phyloP scores from a whole-genome alignment of 2,888 invertebrate genomes.

The Parascotia fuliginaria region DNA sequence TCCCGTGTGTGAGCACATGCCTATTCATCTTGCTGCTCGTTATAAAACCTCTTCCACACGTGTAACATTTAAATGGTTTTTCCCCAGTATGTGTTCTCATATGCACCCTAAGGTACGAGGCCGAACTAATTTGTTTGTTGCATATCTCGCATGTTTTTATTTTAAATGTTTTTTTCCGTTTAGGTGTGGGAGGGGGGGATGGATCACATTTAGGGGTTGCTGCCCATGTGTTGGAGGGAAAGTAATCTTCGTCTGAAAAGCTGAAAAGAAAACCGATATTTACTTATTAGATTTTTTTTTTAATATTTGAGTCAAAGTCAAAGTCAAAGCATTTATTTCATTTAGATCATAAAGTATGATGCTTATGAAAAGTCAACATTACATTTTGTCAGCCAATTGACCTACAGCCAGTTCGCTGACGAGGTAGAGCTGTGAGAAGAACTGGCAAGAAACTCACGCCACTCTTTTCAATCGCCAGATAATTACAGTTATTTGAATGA shows the following conservation, averaged over 20 bases:
- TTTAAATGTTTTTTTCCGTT: neutral
- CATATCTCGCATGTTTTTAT: conserved; percentile 55
- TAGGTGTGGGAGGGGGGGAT: conserved; percentile 23
- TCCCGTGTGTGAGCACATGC: conserved; percentile 70
- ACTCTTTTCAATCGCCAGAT: too few relatives aligned
- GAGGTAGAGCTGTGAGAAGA: too few relatives aligned
- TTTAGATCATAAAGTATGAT: too few relatives aligned
- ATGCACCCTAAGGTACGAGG: conserved; percentile 69
- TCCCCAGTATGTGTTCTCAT: conserved; percentile 77
- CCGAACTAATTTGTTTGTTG: conserved; percentile 63
- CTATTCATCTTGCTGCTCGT: conserved; percentile 77
- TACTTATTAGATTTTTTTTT: too few relatives aligned
- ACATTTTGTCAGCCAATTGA: too few relatives aligned
- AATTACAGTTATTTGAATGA: too few relatives aligned
- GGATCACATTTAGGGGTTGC: conserved; percentile 43
- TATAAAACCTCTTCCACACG: conserved; percentile 69
- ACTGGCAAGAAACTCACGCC: too few relatives aligned
- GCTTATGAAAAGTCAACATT: too few relatives aligned
- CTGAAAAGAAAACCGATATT: conserved; percentile 49
- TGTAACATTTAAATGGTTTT: conserved; percentile 68
- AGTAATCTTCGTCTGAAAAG: conserved; percentile 70
- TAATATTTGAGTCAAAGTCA: too few relatives aligned
- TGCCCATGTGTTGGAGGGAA: conserved; percentile 74
- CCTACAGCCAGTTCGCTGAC: too few relatives aligned
- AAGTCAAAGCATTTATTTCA: too few relatives aligned